These are phyloP conservation scores for Ectropis grisescens DNA, from an alignment of 1,140 invertebrate genomes.

Conservation along the genomic window DNA sequence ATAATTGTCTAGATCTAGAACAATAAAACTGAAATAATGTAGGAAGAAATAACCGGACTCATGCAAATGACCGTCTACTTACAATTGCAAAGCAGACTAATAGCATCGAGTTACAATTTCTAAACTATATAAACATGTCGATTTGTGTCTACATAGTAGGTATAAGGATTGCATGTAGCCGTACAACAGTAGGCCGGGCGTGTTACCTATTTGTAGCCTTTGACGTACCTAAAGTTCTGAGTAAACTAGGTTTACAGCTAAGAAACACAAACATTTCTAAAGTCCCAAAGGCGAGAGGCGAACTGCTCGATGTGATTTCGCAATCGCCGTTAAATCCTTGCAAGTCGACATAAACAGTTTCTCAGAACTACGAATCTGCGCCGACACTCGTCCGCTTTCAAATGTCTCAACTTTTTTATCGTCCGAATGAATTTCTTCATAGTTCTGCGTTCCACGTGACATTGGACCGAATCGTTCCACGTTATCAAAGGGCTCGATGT, in stretches of 20 bases:
- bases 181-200: too few species aligned
- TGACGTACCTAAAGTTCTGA: conserved; percentile 21
- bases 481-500: conserved; percentile 47
- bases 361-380: conserved; percentile 34
- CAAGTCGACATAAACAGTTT: conserved; percentile 41
- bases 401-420: conserved; percentile 19
- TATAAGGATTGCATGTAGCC: too few species aligned
- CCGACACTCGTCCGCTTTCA: conserved; percentile 11
- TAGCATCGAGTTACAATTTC: too few species aligned
- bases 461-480: conserved; percentile 57
- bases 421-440: conserved; percentile 46
- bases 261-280: conserved; percentile 52
- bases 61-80: too few species aligned
- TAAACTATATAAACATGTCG: too few species aligned
- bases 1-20: conserved; percentile 7
- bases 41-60: conserved; percentile 1
- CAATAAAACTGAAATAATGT: conserved; percentile 1
- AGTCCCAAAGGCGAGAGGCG: conserved; percentile 39
- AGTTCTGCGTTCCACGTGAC: conserved; percentile 33
- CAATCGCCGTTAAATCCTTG: conserved; percentile 45
- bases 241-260: conserved; percentile 55
- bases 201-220: conserved; percentile 6
- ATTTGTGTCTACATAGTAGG: too few species aligned
- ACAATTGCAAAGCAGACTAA: too few species aligned
- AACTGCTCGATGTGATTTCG: conserved; percentile 32